These are phyloP conservation scores for Lytechinus variegatus DNA, from an alignment of 35 echinoderm and acorn worm species.

Conservation along the genomic window DNA sequence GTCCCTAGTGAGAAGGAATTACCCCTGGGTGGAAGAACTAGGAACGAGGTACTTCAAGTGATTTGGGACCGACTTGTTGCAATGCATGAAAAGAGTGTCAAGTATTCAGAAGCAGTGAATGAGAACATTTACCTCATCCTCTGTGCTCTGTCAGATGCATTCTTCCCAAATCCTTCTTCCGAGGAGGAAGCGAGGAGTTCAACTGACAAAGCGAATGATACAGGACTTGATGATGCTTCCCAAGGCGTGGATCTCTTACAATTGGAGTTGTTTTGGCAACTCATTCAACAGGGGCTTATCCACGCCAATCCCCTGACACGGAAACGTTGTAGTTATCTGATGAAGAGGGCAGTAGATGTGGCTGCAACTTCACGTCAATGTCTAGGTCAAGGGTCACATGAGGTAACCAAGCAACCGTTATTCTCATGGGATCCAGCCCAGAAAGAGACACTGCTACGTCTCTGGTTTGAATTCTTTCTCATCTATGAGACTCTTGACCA, in stretches of 20 bases:
- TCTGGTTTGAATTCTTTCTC: slow-evolving; percentile 80
- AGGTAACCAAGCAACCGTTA: background rate
- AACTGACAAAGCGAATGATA: background rate
- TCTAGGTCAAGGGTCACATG: background rate
- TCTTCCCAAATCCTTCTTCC: slow-evolving; percentile 8
- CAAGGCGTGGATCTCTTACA: background rate
- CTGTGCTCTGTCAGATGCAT: slow-evolving; percentile 60
- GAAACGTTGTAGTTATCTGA: slow-evolving; percentile 66
- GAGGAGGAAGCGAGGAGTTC: background rate
- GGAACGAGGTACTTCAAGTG: background rate
- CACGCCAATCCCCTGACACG: slow-evolving; percentile 72
- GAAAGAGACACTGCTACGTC: slow-evolving; percentile 50
- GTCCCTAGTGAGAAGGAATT: background rate
- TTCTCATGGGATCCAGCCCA: slow-evolving; percentile 59
- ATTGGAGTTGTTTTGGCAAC: slow-evolving; percentile 56
- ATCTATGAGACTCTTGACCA: slow-evolving; percentile 81
- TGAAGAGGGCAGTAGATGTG: slow-evolving; percentile 71
- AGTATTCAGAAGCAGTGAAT: background rate
- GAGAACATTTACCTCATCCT: slow-evolving; percentile 68
- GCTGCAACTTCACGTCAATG: background rate
- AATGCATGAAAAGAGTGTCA: background rate
- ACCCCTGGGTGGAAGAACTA: background rate
- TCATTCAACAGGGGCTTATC: slow-evolving; percentile 65
- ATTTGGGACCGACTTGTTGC: slow-evolving; percentile 40
- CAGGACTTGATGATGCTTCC: background rate